Evolutionary conservation across 1,140 invertebrate genomes (phyloP).

Genomic region (Aphis gossypii): DNA sequence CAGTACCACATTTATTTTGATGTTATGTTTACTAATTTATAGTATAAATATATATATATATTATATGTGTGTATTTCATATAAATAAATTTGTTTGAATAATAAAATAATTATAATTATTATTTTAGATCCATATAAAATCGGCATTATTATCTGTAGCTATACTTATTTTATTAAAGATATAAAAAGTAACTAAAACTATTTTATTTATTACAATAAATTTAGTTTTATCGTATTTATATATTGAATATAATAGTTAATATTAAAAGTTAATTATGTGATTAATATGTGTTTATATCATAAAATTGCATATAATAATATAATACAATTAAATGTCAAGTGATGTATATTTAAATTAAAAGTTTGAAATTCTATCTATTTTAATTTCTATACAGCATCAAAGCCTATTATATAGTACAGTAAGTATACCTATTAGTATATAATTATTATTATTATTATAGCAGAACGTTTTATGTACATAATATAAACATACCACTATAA

Average conservation of each 20-base stretch:
- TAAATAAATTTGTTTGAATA: not conserved
- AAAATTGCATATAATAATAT: not conserved
- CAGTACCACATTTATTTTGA: not conserved
- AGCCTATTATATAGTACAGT: too few relatives aligned
- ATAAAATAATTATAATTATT: not conserved
- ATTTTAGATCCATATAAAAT: slow-evolving; percentile 7
- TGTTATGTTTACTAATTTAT: not conserved
- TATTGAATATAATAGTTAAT: not conserved
- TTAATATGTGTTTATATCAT: not conserved
- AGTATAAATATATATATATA: too few relatives aligned
- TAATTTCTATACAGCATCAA: not conserved
- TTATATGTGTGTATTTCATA: too few relatives aligned
- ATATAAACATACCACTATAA: too few relatives aligned
- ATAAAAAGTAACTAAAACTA: not conserved
- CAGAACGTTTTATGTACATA: not conserved
- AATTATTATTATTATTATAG: not conserved
- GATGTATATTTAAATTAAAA: too few relatives aligned
- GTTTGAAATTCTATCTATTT: not conserved
- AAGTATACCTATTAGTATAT: too few relatives aligned
- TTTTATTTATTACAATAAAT: not conserved
- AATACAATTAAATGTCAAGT: not conserved
- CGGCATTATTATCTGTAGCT: not conserved
- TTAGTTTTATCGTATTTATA: not conserved
- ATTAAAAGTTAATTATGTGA: not conserved
- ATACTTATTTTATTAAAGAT: not conserved